Base-by-base conservation (phyloP, 2,113 vertebrate species). In the Pheucticus melanocephalus region DNA sequence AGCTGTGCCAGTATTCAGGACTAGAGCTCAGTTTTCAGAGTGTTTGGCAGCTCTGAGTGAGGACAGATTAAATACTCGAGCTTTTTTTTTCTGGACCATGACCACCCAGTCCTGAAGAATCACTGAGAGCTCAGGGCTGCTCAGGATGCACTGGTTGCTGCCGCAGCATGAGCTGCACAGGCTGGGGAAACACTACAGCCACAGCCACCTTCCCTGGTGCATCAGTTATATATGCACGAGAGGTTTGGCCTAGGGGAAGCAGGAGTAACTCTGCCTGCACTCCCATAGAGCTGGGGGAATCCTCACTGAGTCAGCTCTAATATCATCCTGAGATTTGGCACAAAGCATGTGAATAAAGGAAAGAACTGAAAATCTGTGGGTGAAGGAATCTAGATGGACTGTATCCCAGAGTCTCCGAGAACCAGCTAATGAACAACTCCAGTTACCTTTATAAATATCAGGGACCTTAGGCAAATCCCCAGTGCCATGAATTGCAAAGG, bases 371-470 rank as follows among this genome's bases (percentile, higher is more conserved):
- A 80, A 73, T 88, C 63, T 76, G 40, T 0, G 12, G 54, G 54
- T 90, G 89, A 77, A 91, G 78, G 82, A 92, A 66, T 94, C 75
- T 92, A 77, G 78, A 90, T 95, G 95, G 93, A 94, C 56, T 0
- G 8, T 70, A 70, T 95, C 92, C 82, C 90, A 92, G 78, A 76
- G 45, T 77, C 91, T 82, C 47, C 66, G 79, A 95, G 85, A 96
- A 81, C 51, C 71, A 93, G 82, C 66, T 90, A 94, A 91, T 90
- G 82, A 95, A 86, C 85, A 92, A 44, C 75, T 90, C 71, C 76
- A 95, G 93, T 94, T 96, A 83, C 79, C 60, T 88, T 94, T 93
- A 60, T 70, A 94, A 95, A 85, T 88, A 73, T 82, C 90, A 51
- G 30, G 54, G 66, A 85, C 70, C 64, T 87, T 68, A 61, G 84